These are phyloP conservation scores for Prorops nasuta DNA, from an alignment of 1,140 invertebrate genomes.

Conservation along the genomic window DNA sequence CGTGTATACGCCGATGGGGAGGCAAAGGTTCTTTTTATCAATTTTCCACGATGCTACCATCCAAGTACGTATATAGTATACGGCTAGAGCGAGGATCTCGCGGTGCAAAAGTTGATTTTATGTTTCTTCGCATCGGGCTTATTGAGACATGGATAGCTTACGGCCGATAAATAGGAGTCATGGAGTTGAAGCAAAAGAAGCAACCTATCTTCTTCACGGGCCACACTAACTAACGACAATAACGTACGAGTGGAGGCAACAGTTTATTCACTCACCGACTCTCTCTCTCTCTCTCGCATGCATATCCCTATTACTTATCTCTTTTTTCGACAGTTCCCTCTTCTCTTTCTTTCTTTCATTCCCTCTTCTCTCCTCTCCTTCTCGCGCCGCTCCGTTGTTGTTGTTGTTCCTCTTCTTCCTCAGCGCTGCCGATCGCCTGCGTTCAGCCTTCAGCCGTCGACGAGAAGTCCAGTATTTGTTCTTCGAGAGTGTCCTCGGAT, in stretches of 20 bases:
- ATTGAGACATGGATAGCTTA: slow-evolving; percentile 47
- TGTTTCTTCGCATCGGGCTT: no score
- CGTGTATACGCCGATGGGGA: no score
- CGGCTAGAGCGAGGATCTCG: no score
- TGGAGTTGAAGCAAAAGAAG: slow-evolving; percentile 20
- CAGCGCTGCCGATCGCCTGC: slow-evolving; percentile 16
- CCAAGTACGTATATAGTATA: no score
- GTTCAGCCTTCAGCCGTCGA: slow-evolving; percentile 19
- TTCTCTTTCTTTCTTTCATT: slow-evolving; percentile 3
- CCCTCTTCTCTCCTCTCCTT: background rate
- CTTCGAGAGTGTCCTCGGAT: slow-evolving; percentile 29
- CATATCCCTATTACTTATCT: slow-evolving; percentile 7
- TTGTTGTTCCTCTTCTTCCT: slow-evolving; percentile 19
- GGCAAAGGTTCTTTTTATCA: no score
- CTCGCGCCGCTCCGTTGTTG: slow-evolving; percentile 17
- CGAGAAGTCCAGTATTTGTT: slow-evolving; percentile 28
- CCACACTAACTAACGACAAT: slow-evolving; percentile 33
- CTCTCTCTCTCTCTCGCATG: background rate
- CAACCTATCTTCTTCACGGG: slow-evolving; percentile 39
- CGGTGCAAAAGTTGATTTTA: no score
- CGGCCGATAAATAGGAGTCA: slow-evolving; percentile 37
- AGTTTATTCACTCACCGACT: background rate
- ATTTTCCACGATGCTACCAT: no score
- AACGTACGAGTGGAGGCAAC: slow-evolving; percentile 20
- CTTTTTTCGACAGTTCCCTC: background rate